phyloP scores from a whole-genome alignment of 2,888 invertebrate genomes.

The Agonopterix arenella region DNA sequence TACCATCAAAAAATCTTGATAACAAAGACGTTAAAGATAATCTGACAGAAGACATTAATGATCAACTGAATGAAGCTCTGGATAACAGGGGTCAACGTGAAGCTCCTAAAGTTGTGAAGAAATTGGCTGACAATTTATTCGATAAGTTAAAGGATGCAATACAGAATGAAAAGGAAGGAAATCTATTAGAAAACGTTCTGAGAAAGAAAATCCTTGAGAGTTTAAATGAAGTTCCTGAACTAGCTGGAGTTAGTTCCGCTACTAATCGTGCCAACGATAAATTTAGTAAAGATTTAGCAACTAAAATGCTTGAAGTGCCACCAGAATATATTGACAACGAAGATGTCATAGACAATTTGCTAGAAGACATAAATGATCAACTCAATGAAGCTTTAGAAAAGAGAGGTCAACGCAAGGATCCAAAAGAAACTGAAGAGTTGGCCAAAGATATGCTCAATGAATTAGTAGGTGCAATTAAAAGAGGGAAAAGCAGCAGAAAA shows the following conservation, averaged over 20 bases:
- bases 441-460: not conserved
- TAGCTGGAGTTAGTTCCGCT: not conserved
- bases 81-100: conserved; percentile 3
- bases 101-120: conserved; percentile 8
- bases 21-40: conserved; percentile 10
- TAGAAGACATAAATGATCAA: not conserved
- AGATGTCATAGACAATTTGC: not conserved
- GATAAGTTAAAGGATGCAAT: conserved; percentile 1
- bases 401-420: not conserved
- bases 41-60: conserved; percentile 15
- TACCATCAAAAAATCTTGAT: not conserved
- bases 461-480: not conserved
- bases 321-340: not conserved
- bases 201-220: not conserved
- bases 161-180: not conserved
- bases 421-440: not conserved
- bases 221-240: not conserved
- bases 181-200: not conserved
- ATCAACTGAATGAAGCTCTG: conserved; percentile 21
- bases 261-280: not conserved
- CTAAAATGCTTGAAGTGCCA: not conserved
- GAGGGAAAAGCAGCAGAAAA: not conserved
- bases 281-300: not conserved
- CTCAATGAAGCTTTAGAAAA: not conserved
- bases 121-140: conserved; percentile 11